Percentiles rank a stretch among this genome's conserved stretches.
Conservation (phyloP, 2,113 vertebrate genomes). For the Equus przewalskii region DNA sequence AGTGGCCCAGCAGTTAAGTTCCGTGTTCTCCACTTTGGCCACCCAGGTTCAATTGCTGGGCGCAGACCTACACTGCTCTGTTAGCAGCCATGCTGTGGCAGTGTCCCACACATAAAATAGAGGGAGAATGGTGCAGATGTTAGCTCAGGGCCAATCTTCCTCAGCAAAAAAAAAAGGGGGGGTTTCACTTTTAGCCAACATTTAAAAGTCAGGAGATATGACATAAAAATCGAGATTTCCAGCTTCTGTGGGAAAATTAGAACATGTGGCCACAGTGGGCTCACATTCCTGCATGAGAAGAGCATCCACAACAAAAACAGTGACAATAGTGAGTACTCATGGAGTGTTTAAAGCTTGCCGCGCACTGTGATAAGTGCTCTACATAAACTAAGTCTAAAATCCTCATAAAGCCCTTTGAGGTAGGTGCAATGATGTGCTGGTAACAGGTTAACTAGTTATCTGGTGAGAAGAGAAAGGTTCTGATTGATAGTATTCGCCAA, state of each 20-base stretch:
- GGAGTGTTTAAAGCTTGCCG: background rate
- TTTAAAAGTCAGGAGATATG: slow-evolving; percentile 7
- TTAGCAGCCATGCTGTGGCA: no score
- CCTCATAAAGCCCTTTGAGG: background rate
- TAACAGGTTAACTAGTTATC: background rate
- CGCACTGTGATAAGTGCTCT: background rate
- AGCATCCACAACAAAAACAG: background rate
- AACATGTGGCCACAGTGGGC: background rate
- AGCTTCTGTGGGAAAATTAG: background rate
- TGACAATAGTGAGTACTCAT: background rate
- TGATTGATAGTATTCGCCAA: no score
- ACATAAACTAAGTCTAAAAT: background rate
- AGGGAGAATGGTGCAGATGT: no score
- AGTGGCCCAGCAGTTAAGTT: no score
- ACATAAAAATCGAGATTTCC: background rate
- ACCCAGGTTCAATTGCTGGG: no score
- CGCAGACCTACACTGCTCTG: no score
- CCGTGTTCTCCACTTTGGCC: no score
- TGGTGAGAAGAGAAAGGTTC: background rate
- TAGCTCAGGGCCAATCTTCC: no score
- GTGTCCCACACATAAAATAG: no score
- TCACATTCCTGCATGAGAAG: background rate
- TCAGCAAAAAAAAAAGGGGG: no score
- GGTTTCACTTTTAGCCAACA: background rate
- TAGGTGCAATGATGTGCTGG: background rate